phyloP scores from a whole-genome alignment of 2,888 invertebrate species.

The Epinotia bilunana region DNA sequence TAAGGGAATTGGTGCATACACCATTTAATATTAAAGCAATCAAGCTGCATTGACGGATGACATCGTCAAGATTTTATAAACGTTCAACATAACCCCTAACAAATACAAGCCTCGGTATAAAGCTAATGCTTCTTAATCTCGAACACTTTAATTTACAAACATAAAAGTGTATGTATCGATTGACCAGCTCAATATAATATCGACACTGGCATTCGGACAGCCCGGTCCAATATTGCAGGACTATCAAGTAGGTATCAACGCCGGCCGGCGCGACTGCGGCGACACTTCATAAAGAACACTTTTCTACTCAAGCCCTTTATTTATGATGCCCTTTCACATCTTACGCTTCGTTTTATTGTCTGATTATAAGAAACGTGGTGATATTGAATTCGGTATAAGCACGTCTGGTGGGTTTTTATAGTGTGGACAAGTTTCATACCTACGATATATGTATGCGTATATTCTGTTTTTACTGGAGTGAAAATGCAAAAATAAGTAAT shows the following conservation, averaged over 20 bases:
- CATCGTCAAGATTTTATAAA: too few species aligned
- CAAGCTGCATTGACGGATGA: too few species aligned
- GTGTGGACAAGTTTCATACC: background rate
- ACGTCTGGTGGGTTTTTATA: constrained; percentile 43
- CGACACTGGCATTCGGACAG: constrained; percentile 44
- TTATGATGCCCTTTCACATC: constrained; percentile 79
- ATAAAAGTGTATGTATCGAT: constrained; percentile 3
- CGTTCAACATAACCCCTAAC: too few species aligned
- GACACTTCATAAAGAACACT: constrained; percentile 84
- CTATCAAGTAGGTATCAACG: constrained; percentile 81
- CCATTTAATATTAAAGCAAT: too few species aligned
- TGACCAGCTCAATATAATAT: constrained; percentile 28
- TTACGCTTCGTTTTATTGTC: constrained; percentile 75
- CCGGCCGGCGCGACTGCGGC: constrained; percentile 70
- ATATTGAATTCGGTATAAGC: constrained; percentile 62
- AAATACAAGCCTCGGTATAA: too few species aligned
- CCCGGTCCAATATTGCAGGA: constrained; percentile 78
- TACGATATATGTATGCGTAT: background rate
- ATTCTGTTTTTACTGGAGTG: too few species aligned
- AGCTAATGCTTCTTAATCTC: too few species aligned
- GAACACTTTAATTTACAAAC: background rate
- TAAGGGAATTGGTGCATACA: too few species aligned
- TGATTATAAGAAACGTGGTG: constrained; percentile 59
- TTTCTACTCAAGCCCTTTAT: constrained; percentile 82
- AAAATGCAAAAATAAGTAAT: too few species aligned